These are phyloP conservation scores for Ciconia maguari DNA, from an alignment of 2,113 vertebrate genomes.

Conservation along the genomic window DNA sequence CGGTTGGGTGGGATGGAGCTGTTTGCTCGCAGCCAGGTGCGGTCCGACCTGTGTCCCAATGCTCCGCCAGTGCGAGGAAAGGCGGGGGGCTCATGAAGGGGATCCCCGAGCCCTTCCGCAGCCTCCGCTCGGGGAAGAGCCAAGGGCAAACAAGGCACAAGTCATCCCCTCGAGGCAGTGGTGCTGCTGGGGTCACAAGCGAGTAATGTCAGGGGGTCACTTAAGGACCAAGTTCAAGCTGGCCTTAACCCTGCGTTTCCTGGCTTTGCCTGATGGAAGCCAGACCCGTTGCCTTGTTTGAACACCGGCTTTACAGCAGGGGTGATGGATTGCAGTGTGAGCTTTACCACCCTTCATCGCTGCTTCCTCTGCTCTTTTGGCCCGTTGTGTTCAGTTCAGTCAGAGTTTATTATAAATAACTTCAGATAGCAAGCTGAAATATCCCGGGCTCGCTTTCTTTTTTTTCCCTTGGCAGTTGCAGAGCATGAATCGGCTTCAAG, in stretches of 20 bases:
- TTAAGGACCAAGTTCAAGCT: not conserved
- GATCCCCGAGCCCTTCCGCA: not conserved
- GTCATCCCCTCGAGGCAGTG: not conserved
- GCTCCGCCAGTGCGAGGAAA: not conserved
- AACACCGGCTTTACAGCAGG: not conserved
- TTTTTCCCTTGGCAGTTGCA: not conserved
- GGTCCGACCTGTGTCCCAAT: not conserved
- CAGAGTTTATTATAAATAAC: constrained; percentile 7
- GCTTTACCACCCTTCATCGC: not conserved
- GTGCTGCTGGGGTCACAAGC: not conserved
- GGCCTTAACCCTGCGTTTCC: not conserved
- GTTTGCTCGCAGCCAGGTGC: not conserved
- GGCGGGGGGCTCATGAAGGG: accelerated
- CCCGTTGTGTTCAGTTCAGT: not conserved
- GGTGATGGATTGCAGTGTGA: not conserved
- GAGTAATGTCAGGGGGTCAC: not conserved
- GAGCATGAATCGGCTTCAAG: not conserved
- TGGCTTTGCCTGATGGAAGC: constrained; percentile 12
- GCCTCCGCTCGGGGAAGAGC: not conserved
- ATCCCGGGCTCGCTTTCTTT: not conserved
- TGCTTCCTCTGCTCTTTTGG: constrained; percentile 7
- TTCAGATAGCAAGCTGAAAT: not conserved
- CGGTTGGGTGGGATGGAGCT: not conserved
- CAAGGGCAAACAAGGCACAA: not conserved
- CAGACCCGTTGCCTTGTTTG: not conserved